Base-by-base conservation (phyloP, 1,140 invertebrate genomes). In the Hyles euphorbiae region DNA sequence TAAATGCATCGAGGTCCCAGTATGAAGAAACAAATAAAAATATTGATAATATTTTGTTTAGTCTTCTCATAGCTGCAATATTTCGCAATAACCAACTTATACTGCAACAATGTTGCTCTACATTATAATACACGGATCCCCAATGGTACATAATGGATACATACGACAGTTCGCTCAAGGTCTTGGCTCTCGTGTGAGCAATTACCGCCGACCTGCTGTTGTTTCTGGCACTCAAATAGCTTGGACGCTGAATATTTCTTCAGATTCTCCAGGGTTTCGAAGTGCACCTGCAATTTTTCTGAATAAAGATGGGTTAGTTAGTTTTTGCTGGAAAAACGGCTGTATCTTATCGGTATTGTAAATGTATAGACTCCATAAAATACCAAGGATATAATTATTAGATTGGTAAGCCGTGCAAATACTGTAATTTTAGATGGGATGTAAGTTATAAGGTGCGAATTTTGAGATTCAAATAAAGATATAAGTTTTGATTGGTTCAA, bases 241-340 rank as follows among this genome's bases (percentile, higher is more conserved):
- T 88, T 88, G 1, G 86, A 87, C 0, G 86, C 83, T 3, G 86
- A 88, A 74, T 88, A 88, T 58, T 88, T 88, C 62, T 86, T 88
- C 10, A 88, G 65, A 60, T 88, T 88, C 55, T 88, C 86, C 56
- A 88, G 55, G 4, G 86, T 88, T 67, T 88, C 86, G 50, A 88
- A 88, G 61, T 88, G 86, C 52, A 88, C 86, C 79, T 88, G 83
- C 40, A 88, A 72, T 68, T 88, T 88, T 64, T 88, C 86, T 88
- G 69, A 34, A 48, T 11, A 22, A 2, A 48, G 12, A 1, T 51
- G 8, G 7, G 0, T 51, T 34, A 7, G 33, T 32, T 32, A 51
- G 12, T 47, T 47, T 47, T n/a, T 12, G 46, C 5, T n/a, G 2
- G 5, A 5, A 8, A n/a, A 47, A 47, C n/a, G n/a, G n/a, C n/a